Evolutionary conservation across 2,113 vertebrate genomes (phyloP), one percentile per base, ranked within the genome.

Genomic region (Dipodomys merriami): DNA sequence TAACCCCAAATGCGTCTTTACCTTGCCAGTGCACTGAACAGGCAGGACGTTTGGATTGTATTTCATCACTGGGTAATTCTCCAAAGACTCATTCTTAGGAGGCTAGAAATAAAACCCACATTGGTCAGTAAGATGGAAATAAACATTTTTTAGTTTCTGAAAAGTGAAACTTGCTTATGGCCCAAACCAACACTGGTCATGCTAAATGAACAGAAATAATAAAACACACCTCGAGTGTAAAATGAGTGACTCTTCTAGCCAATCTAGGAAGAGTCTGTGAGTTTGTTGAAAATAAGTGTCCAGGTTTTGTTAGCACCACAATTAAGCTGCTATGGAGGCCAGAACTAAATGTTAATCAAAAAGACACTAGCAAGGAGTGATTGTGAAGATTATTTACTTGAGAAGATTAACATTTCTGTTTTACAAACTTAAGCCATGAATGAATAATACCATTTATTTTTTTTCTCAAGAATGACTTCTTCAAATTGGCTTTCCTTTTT

Each of bases 21-120:
- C 99, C 99, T 98, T 99, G 95, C 98, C 98, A 76, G 94, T 53
- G 86, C 99, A 99, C 97, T 96, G 82, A 49, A 99, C 98, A 0
- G 99, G 99, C 92, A 99, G 98, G 84, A 99, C 73, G 62, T 97
- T 94, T 0, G 95, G 74, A 49, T 29, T 96, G 5, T 97, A 82
- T 86, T 94, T 98, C 67, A n/a, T 35, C 46, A 44, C 33, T 8
- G 98, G 0, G 9, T 98, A 98, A 2, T 77, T 2, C n/a, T 99
- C 98, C n/a, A 98, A 85, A 2, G 97, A 90, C 0, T 88, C 62
- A 19, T 99, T 99, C 72, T 10, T n/a, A 0, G 98, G 99, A 95
- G 97, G 96, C 99, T 99, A 80, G 62, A 96, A 97, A 72, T 82
- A 96, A 97, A 94, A 92, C 33, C 46, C 82, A 91, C 33, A 1